Conservation (phyloP, 2,113 vertebrate species). For the Suncus etruscus region DNA sequence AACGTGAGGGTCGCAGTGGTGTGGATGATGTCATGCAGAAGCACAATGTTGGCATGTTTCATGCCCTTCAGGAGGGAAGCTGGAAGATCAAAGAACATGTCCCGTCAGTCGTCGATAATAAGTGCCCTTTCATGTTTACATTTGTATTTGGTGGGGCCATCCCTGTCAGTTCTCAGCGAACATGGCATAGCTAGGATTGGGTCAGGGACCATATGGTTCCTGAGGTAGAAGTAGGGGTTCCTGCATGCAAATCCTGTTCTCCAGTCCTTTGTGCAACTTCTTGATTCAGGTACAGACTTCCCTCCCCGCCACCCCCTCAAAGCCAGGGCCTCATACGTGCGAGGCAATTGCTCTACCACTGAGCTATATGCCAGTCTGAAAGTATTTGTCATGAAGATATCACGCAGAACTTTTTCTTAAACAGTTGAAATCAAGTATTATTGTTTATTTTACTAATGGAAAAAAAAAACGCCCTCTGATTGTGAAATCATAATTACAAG, state of each 20-base stretch:
- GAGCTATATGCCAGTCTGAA: too few species aligned
- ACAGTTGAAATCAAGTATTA: slow-evolving; percentile 64
- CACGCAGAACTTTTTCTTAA: slow-evolving; percentile 25
- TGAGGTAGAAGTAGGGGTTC: too few species aligned
- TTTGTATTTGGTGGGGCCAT: too few species aligned
- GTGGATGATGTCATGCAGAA: slow-evolving; percentile 95
- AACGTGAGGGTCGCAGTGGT: slow-evolving; percentile 93
- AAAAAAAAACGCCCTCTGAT: slow-evolving; percentile 1
- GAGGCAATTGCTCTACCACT: too few species aligned
- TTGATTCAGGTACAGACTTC: too few species aligned
- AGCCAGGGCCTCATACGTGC: too few species aligned
- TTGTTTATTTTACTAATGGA: slow-evolving; percentile 47
- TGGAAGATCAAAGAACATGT: slow-evolving; percentile 79
- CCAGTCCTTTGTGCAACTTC: too few species aligned
- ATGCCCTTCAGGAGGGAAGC: slow-evolving; percentile 94
- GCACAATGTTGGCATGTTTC: slow-evolving; percentile 94
- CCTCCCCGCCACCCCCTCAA: too few species aligned
- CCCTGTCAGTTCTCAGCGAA: too few species aligned
- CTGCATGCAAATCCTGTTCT: too few species aligned
- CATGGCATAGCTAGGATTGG: too few species aligned
- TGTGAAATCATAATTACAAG: slow-evolving; percentile 60
- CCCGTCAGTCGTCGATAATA: slow-evolving; percentile 53
- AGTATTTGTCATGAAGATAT: slow-evolving; percentile 21
- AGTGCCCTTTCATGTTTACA: slow-evolving; percentile 20
- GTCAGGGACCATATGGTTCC: too few species aligned